Base-by-base conservation (phyloP, 2,113 vertebrate species). In the Ameiurus melas region DNA sequence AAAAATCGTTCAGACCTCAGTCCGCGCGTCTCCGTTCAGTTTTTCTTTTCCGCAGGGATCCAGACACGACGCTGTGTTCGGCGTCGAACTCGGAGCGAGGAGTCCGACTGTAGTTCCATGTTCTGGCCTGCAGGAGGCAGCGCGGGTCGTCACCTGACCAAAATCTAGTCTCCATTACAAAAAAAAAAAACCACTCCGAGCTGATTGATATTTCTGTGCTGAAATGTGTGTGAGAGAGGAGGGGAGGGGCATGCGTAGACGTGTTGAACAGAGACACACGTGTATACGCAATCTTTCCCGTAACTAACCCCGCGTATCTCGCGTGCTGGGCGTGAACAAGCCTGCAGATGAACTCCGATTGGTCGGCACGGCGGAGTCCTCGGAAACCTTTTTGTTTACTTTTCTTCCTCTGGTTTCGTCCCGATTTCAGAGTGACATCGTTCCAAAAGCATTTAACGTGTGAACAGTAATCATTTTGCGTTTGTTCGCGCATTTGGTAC, bases 51-150 rank as follows among this genome's bases (percentile, higher is more conserved):
- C n/a, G 10, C 68, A 36, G 4, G 33, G 47, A 9, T 51, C 47
- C 47, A 66, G 27, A 66, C 64, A 66, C 25, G 25, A 66, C 64
- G 27, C 27, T n/a, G 27, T 10, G 13, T 3, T 14, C 14, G 2
- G 17, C 4, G 16, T 16, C 17, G 16, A 19, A 6, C 8, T 36
- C 7, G 12, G 17, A 8, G 1, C 9, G 33, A 70, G 5, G 36
- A 9, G 22, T 80, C 33, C 20, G 33, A 17, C 25, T 64, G 85
- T 86, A 87, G 77, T 68, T 85, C 47, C 30, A 36, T 8, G 47
- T 27, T 85, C 43, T 89, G 83, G 58, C 90, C 91, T 89, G 43
- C 77, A 36, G 90, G 55, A 87, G 90, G 88, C n/a, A 75, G 80
- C 84, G 33, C 77, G 39, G 22, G 73, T 75, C 55, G 62, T 80